phyloP scores from a whole-genome alignment of 1,140 invertebrate species.

The Vanessa tameamea region DNA sequence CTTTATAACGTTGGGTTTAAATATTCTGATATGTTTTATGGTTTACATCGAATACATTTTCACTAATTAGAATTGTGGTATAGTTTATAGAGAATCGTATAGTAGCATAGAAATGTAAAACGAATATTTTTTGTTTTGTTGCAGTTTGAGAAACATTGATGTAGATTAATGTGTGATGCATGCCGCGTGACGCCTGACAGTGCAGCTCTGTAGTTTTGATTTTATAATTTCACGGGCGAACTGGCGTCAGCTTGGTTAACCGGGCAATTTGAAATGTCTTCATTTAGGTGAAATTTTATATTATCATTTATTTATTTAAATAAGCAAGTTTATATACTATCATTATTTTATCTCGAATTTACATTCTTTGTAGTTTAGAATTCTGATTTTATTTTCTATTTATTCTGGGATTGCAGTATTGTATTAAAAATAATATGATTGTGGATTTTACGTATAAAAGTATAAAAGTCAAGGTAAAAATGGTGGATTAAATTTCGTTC shows the following conservation, averaged over 20 bases:
- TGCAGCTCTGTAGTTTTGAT: constrained; percentile 53
- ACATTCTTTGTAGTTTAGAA: too few relatives aligned
- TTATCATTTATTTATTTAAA: constrained; percentile 15
- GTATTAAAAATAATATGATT: not conserved
- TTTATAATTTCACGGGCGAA: constrained; percentile 55
- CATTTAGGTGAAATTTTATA: constrained; percentile 6
- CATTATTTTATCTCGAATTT: not conserved
- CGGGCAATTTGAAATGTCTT: constrained; percentile 39
- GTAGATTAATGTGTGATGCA: constrained; percentile 66
- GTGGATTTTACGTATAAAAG: too few relatives aligned
- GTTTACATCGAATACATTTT: not conserved
- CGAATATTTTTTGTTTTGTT: too few relatives aligned
- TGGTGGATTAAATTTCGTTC: too few relatives aligned
- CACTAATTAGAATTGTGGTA: too few relatives aligned
- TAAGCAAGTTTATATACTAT: not conserved
- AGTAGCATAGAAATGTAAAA: too few relatives aligned
- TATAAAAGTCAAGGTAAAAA: too few relatives aligned
- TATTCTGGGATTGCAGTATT: not conserved
- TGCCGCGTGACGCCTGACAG: constrained; percentile 50
- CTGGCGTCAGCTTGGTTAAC: constrained; percentile 42
- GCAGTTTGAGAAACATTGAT: constrained; percentile 41
- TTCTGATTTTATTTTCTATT: too few relatives aligned
- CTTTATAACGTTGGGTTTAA: not conserved
- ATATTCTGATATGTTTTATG: not conserved
- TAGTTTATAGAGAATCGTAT: too few relatives aligned